phyloP scores from a whole-genome alignment of 2,113 vertebrate species.

The Carollia perspicillata region DNA sequence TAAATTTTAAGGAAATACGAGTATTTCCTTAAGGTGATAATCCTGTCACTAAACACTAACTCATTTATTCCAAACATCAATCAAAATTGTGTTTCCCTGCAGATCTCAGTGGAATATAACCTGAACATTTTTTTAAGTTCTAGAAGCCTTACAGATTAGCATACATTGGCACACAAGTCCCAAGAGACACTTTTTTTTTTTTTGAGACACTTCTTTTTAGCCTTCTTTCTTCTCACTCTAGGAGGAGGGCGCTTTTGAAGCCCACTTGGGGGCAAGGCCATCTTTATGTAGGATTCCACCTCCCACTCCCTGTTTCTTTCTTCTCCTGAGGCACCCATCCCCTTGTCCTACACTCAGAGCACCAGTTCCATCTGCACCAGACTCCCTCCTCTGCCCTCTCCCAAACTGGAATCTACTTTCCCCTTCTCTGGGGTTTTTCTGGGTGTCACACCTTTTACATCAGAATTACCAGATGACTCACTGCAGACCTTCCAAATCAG shows the following conservation, averaged over 20 bases:
- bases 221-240: background rate
- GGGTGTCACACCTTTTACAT: background rate
- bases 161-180: background rate
- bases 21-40: background rate
- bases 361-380: background rate
- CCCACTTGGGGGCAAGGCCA: background rate
- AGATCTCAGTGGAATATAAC: background rate
- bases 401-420: background rate
- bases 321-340: background rate
- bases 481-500: background rate
- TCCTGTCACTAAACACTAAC: background rate
- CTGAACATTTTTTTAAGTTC: background rate
- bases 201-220: background rate
- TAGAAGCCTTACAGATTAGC: background rate
- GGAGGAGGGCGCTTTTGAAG: background rate
- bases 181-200: background rate
- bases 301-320: background rate
- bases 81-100: background rate
- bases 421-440: background rate
- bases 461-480: background rate
- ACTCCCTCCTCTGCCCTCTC: background rate
- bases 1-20: background rate
- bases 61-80: background rate
- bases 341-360: background rate
- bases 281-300: background rate